These are phyloP conservation scores for Clepsis dumicolana DNA, from an alignment of 2,888 invertebrate genomes.

Conservation along the genomic window DNA sequence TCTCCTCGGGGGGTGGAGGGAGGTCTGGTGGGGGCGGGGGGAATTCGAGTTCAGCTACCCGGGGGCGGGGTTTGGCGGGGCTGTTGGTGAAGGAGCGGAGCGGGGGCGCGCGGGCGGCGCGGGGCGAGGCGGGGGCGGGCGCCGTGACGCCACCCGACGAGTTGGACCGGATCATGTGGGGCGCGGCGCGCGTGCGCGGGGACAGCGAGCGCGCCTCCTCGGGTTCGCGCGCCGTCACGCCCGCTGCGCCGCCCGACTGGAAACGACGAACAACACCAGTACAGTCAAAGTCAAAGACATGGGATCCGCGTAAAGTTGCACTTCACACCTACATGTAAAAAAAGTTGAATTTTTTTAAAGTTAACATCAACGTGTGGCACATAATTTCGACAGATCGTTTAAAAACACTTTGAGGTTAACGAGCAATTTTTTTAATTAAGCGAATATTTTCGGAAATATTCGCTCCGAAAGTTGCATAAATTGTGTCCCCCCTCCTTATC, in stretches of 20 bases:
- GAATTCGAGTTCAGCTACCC: constrained; percentile 93
- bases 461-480: too few species aligned
- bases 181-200: constrained; percentile 89
- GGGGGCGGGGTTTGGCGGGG: constrained; percentile 91
- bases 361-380: too few species aligned
- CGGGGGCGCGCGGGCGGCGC: constrained; percentile 66
- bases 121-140: constrained; percentile 76
- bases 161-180: constrained; percentile 96
- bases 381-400: too few species aligned
- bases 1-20: constrained; percentile 92
- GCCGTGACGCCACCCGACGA: constrained; percentile 93
- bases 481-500: too few species aligned
- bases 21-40: constrained; percentile 94
- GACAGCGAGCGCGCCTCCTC: constrained; percentile 86
- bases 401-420: too few species aligned
- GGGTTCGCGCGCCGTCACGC: constrained; percentile 76
- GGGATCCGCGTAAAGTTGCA: too few species aligned
- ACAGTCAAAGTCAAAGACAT: too few species aligned
- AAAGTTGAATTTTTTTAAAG: too few species aligned
- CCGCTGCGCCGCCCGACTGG: constrained; percentile 71
- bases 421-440: too few species aligned
- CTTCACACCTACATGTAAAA: too few species aligned
- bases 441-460: too few species aligned
- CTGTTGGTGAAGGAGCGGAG: constrained; percentile 85
- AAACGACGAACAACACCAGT: neutral